Evolutionary conservation across 1,140 invertebrate species (phyloP).

Genomic region (Pseudomyrmex cubaensis): DNA sequence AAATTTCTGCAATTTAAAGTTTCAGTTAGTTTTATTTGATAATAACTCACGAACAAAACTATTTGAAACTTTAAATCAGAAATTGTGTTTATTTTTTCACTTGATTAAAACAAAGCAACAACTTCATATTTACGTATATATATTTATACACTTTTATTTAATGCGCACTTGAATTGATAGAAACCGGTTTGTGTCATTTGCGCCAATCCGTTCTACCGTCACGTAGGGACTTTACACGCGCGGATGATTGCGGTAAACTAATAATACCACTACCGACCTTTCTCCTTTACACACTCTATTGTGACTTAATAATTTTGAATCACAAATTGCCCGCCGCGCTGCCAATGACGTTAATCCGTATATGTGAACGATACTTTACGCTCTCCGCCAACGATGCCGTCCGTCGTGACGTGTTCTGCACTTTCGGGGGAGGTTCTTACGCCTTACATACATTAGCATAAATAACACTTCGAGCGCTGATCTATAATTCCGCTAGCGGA

Average conservation of each 20-base stretch:
- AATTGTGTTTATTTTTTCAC: neutral
- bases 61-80: too few relatives aligned
- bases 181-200: neutral
- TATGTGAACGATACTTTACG: neutral
- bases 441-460: conserved; percentile 34
- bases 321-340: neutral
- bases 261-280: conserved; percentile 2
- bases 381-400: neutral
- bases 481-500: conserved; percentile 30
- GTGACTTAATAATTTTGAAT: conserved; percentile 10
- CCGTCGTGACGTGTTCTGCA: neutral
- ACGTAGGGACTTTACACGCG: neutral
- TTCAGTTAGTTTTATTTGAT: too few relatives aligned
- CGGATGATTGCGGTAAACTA: conserved; percentile 8
- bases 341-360: neutral
- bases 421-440: neutral
- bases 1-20: too few relatives aligned
- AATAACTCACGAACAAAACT: too few relatives aligned
- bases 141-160: neutral
- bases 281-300: neutral
- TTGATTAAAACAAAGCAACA: neutral
- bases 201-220: neutral
- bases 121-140: neutral
- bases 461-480: conserved; percentile 13
- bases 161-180: neutral